Conservation (phyloP, 2,113 vertebrate genomes). For the Corynorhinus townsendii region DNA sequence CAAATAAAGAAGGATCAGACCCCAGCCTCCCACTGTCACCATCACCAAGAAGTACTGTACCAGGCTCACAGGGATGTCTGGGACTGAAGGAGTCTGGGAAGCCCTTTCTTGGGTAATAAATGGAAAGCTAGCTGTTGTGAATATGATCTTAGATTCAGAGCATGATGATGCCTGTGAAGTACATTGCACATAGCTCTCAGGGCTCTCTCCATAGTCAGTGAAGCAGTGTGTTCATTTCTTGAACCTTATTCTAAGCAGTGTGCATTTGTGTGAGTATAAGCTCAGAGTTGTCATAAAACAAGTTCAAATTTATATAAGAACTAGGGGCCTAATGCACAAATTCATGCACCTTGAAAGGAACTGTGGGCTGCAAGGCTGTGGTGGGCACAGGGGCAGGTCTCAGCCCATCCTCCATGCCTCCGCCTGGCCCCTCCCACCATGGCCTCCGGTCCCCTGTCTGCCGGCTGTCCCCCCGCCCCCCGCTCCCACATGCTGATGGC, state of each 20-base stretch:
- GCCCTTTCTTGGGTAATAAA: not conserved
- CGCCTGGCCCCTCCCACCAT: too few species aligned
- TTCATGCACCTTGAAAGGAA: too few species aligned
- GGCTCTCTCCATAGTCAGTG: not conserved
- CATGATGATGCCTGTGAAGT: not conserved
- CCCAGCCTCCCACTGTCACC: not conserved
- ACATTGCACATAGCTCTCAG: too few species aligned
- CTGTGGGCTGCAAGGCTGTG: too few species aligned
- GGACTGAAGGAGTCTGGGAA: not conserved
- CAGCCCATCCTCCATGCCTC: too few species aligned
- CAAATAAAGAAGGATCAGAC: not conserved
- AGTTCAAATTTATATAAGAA: constrained; percentile 25
- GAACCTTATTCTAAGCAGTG: not conserved
- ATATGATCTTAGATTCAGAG: not conserved
- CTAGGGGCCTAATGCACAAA: not conserved
- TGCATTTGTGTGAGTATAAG: not conserved
- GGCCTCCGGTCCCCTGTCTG: too few species aligned
- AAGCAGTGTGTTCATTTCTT: not conserved
- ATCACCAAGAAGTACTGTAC: not conserved
- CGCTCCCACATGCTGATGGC: too few species aligned
- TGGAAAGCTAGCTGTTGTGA: not conserved
- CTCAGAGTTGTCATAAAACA: not conserved
- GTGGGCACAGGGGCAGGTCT: too few species aligned
- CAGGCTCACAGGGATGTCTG: not conserved
- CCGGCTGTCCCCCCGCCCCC: too few species aligned